Evolutionary conservation across 37 sponge, comb jelly and placozoan species (phyloP), one percentile per base, ranked within the genome.

Genomic region (Aplysina aerophoba): DNA sequence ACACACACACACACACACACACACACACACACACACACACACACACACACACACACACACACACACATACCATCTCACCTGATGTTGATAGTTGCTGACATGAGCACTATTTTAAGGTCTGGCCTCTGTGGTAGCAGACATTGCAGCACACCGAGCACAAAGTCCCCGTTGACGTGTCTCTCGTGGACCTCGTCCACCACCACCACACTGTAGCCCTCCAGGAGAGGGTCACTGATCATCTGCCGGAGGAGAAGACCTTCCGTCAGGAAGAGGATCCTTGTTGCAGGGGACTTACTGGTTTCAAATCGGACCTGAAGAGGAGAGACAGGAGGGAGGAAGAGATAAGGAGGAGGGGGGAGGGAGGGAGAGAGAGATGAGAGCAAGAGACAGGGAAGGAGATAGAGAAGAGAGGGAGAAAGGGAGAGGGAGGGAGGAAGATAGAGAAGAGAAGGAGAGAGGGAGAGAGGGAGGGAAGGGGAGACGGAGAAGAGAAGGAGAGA

Each of bases 51-150:
- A 35, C 36, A 13, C 5, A 72, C 36, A 40, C 24, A 13, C 11
- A 78, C 79, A 21, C 33, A 39, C 79, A 78, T 2, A 78, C 6
- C 31, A n/a, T 22, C 79, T 8, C 79, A 80, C 83, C 69, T 50
- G 4, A 97, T 93, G 78, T 97, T 97, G 79, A 97, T 97, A 22
- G 98, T 97, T 20, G 98, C 98, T 16, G 95, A 95, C 98, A 97
- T 97, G 59, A 97, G 87, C 16, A 97, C 88, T 0, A 97, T 79
- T 59, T 93, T 97, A 33, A 97, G 88, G 34, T 94, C 93, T 5
- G 81, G 64, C 81, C 98, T 73, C 19, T 84, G 82, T 24, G 85
- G 73, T 14, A 95, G 72, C 28, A 97, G 84, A 28, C 82, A 53
- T 17, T 81, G 60, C 36, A 97, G 79, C 1, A 97, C 73, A 14